Evolutionary conservation across 2,888 invertebrate genomes (phyloP).

Genomic region (Notodonta dromedarius): DNA sequence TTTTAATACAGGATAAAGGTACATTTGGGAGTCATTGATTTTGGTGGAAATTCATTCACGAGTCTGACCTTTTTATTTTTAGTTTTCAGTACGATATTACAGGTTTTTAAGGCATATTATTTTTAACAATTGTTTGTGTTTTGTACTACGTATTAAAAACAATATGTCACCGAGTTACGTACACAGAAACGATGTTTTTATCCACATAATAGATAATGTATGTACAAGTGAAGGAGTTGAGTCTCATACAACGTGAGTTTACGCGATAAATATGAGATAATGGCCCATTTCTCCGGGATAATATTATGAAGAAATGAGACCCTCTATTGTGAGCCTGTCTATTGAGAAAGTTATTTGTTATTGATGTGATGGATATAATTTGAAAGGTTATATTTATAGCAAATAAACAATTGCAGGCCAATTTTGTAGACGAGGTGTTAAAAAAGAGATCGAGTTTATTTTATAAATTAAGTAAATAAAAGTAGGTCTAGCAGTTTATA

Average conservation of each 20-base stretch:
- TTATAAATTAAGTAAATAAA: too few relatives aligned
- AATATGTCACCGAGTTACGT: too few relatives aligned
- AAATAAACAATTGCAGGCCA: too few relatives aligned
- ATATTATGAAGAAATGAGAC: constrained; percentile 64
- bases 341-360: constrained; percentile 42
- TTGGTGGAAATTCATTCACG: too few relatives aligned
- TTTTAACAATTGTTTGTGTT: too few relatives aligned
- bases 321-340: constrained; percentile 46
- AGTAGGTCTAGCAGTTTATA: too few relatives aligned
- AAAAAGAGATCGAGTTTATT: too few relatives aligned
- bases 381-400: neutral
- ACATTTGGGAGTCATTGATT: neutral
- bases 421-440: too few relatives aligned
- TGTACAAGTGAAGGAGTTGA: constrained; percentile 58
- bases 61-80: too few relatives aligned
- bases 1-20: neutral
- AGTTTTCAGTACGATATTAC: too few relatives aligned
- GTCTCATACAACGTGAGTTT: constrained; percentile 53
- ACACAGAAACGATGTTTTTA: constrained; percentile 40
- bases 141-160: too few relatives aligned
- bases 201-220: constrained; percentile 44
- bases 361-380: constrained; percentile 30
- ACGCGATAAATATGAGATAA: constrained; percentile 68
- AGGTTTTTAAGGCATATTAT: too few relatives aligned
- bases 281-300: constrained; percentile 68